Evolutionary conservation across 2,888 invertebrate genomes (phyloP), one percentile per base, ranked within the genome.

Genomic region (Liposcelis brunnea): DNA sequence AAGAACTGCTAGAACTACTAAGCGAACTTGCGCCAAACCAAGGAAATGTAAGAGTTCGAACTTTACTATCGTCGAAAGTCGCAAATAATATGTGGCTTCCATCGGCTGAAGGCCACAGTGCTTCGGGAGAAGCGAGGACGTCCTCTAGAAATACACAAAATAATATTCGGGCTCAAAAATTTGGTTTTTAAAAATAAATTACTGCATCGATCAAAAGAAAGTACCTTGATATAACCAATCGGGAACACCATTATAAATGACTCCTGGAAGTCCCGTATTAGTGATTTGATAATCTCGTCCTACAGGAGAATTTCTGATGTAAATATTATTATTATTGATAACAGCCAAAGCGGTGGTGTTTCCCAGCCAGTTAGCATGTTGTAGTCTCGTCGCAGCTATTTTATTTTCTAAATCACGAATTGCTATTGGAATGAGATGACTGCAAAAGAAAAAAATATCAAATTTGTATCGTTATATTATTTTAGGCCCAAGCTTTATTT

Each of bases 211-310:
- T n/a, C n/a, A n/a, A n/a, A n/a, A n/a, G n/a, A n/a, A n/a, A n/a
- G n/a, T 62, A 86, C 89, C 89, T 76, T 94, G 94, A 67, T 95
- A 95, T 21, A 95, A 67, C 93, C 94, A 95, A 63, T 95, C 94
- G 14, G 93, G 84, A 31, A 94, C 76, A 45, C 93, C 94, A 62
- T 94, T 93, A 68, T 85, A 91, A 47, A 93, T 70, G 47, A 77
- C 66, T 47, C 82, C 83, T n/a, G 82, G 77, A 52, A 72, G 65
- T 31, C 85, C 85, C 43, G 80, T 80, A 58, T 72, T 72, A 43
- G 86, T 87, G 58, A 86, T 71, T 42, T 78, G 72, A 47, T 73
- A 66, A 54, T 83, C 75, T 7, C 52, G 53, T 2, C 71, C 70
- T 42, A 79, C 72, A 1, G 84, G 84, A 38, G 81, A 71, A 53